Evolutionary conservation across 2,888 invertebrate genomes (phyloP), one percentile per base, ranked within the genome.

Genomic region (Amphipoea lucens): DNA sequence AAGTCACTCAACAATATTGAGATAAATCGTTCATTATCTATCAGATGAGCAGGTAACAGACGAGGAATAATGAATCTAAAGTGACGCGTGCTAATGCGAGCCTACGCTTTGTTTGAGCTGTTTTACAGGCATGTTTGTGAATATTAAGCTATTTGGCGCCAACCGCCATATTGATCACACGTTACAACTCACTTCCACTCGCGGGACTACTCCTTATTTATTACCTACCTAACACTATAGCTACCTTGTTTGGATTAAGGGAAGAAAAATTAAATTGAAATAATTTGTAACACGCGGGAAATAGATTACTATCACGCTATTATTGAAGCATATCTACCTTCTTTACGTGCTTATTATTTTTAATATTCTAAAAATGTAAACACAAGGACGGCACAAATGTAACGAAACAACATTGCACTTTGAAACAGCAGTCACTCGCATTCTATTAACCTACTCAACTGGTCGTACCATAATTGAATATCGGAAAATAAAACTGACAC

Each of bases 321-420:
- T 57, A 73, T 74, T 57, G 14, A 14, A 48, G 48, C 48, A 14
- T 45, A 48, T 45, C 12, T 5, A 12, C 48, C 48, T 48, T 48
- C 12, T 48, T 54, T 57, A 54, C 23, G 29, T 69, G 77, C 65
- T 68, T 68, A 57, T 51, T 60, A 51, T 36, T 54, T 23, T 72
- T 45, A 1, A 2, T 36, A 45, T 45, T 62, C n/a, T 45, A 36
- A 75, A 82, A 66, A 42, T 85, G 54, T 72, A 36, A 48, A 60
- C 45, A 60, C 65, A 57, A 57, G 42, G 48, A 60, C 57, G 40
- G n/a, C 48, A 51, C 29, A 23, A 69, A 75, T 60, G 36, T 66
- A 68, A 79, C 78, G 76, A 78, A 83, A 82, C 75, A 84, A 72
- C 66, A 79, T 79, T 72, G 75, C n/a, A 82, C 65, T 79, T 79